Evolutionary conservation across 2,797 vertebrate species (phyloP), one percentile per base, ranked within the genome.

Genomic region (Hypotaenidia okinawae): DNA sequence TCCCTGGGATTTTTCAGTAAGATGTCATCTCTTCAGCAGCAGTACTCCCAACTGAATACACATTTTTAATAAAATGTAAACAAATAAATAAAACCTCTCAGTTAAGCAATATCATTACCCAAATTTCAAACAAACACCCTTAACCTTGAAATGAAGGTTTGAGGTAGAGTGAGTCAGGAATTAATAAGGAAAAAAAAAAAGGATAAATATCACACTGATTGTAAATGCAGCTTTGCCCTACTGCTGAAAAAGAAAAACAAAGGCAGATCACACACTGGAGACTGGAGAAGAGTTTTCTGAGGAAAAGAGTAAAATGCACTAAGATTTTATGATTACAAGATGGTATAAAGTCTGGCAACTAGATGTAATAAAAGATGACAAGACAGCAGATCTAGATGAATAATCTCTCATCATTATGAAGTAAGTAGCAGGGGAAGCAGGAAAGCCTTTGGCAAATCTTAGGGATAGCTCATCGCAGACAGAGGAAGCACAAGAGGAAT

Each of bases 391-490:
- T 89, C 57, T 84, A 73, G 79, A 92, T 69, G 62, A 95, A 84
- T 91, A 93, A 91, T 78, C 86, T 84, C 69, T 47, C 16, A 55
- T 89, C 62, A 76, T 94, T 93, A 86, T 69, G 59, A 96, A 87
- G 69, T 70, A 94, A 92, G 87, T 52, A 81, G 51, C 69, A 90
- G 55, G 39, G 73, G 73, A 93, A 88, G 62, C 5, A 93, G 82
- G 85, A 95, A 94, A 96, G 87, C 89, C 87, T 90, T 86, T 82
- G 91, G 82, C 76, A 95, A 93, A 86, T 86, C 70, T 92, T 79
- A 59, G 3, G 13, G 54, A 66, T 64, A 83, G 57, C 61, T 90
- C 64, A 51, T 15, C 11, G 11, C 45, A 92, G 86, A 70, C 24
- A 81, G 39, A 51, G 35, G 66, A 94, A 89, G 37, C 64, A 58